Conservation (phyloP, 2,888 invertebrate species). For the Teleiodes luculella region DNA sequence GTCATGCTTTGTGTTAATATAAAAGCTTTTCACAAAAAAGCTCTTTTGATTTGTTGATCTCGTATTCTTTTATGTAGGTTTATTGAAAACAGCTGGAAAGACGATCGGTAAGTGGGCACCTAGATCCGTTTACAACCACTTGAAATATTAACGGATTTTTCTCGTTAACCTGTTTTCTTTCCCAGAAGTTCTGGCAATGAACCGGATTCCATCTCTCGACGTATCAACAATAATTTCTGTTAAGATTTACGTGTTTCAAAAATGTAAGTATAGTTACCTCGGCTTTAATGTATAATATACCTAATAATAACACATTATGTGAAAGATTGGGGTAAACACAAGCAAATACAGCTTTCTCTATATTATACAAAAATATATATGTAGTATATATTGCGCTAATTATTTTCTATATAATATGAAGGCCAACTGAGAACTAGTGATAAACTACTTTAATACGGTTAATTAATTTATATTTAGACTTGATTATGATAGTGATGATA, state of each 20-base stretch:
- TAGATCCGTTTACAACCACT: background rate
- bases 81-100: background rate
- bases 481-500: constrained; percentile 6
- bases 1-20: background rate
- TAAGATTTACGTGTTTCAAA: too few species aligned
- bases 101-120: background rate
- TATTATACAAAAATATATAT: too few species aligned
- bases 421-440: background rate
- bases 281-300: too few species aligned
- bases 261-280: too few species aligned
- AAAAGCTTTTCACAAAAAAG: background rate
- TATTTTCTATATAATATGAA: background rate
- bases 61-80: background rate
- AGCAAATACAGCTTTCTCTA: too few species aligned
- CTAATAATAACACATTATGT: too few species aligned
- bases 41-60: background rate
- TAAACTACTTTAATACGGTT: constrained; percentile 4
- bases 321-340: too few species aligned
- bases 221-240: too few species aligned
- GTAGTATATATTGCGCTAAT: too few species aligned
- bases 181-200: background rate
- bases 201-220: too few species aligned
- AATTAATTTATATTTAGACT: constrained; percentile 5
- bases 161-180: constrained; percentile 5
- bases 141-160: constrained; percentile 1